Conservation (phyloP, 2,113 vertebrate genomes). For the Phalacrocorax brasilianus region DNA sequence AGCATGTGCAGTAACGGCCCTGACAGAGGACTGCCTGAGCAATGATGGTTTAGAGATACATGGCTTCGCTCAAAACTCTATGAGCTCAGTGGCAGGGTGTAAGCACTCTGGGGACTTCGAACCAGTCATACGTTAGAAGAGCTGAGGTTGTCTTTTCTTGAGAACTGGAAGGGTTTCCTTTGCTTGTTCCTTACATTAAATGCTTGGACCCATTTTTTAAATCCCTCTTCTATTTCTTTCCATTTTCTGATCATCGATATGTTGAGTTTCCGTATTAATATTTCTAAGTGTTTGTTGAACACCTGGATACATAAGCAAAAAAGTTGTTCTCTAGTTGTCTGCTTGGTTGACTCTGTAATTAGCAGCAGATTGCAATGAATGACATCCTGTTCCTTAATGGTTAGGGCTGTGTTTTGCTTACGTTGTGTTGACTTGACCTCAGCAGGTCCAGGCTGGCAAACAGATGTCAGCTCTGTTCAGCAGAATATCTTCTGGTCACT, state of each 20-base stretch:
- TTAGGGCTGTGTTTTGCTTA: background rate
- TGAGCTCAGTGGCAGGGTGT: background rate
- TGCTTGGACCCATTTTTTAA: fast-evolving
- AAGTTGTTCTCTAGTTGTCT: background rate
- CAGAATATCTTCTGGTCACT: background rate
- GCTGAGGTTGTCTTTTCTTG: fast-evolving
- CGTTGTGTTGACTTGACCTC: background rate
- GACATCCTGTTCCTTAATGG: background rate
- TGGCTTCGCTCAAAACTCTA: background rate
- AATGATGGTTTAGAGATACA: fast-evolving
- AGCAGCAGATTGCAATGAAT: background rate
- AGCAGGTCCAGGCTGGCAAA: background rate
- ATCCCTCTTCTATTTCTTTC: background rate
- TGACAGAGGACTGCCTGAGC: background rate
- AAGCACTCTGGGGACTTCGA: background rate
- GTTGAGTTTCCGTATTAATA: background rate
- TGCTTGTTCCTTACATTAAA: background rate
- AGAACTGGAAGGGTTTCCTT: background rate
- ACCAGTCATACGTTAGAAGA: background rate
- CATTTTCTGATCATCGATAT: background rate
- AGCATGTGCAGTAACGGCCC: fast-evolving
- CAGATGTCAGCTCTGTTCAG: background rate
- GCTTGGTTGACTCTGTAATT: background rate
- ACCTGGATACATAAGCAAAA: background rate
- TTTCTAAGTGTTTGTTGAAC: background rate